Conservation (phyloP, 2,888 invertebrate species). For the Polia nebulosa region DNA sequence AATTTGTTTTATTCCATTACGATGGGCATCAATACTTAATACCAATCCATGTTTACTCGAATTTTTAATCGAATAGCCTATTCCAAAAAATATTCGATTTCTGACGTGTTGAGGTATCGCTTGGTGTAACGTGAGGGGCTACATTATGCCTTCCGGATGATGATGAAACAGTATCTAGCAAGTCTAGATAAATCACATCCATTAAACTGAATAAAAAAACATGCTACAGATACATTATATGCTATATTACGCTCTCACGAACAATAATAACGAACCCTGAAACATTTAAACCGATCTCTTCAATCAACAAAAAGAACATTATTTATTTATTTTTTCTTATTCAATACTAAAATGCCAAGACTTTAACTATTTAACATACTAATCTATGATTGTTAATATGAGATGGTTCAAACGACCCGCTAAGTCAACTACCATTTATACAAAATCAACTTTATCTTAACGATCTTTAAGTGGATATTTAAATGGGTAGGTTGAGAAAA, state of each 20-base stretch:
- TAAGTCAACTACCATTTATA: conserved; percentile 24
- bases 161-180: conserved; percentile 7
- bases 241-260: conserved; percentile 34
- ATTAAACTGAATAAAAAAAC: conserved; percentile 9
- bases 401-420: conserved; percentile 82
- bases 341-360: conserved; percentile 75
- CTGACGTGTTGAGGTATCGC: no score
- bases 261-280: conserved; percentile 42
- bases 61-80: no score
- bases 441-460: conserved; percentile 65
- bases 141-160: background rate
- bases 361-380: conserved; percentile 83
- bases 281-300: conserved; percentile 44
- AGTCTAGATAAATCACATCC: conserved; percentile 16
- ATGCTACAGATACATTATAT: background rate
- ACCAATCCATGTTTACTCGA: background rate
- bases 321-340: conserved; percentile 67
- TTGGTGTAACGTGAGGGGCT: background rate
- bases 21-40: background rate
- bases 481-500: conserved; percentile 66
- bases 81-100: no score
- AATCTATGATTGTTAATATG: conserved; percentile 87
- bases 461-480: conserved; percentile 67
- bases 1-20: conserved; percentile 22
- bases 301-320: conserved; percentile 62